Evolutionary conservation across 2,888 invertebrate genomes (phyloP), one percentile per base, ranked within the genome.

Genomic region (Leptinotarsa peninsularis): DNA sequence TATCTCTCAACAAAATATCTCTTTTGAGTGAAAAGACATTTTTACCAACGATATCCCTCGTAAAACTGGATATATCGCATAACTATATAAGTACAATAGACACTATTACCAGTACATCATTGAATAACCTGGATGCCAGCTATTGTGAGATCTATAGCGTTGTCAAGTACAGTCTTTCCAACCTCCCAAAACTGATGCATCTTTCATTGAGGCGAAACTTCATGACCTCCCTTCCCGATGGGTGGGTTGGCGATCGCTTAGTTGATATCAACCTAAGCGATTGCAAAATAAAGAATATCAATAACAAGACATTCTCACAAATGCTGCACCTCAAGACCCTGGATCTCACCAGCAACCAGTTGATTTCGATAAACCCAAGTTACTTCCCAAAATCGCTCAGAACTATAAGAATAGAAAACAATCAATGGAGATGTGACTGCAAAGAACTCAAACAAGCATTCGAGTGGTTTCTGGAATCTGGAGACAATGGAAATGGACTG

Each of bases 381-480:
- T 91, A 90, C 83, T 94, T 95, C 83, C 89, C 90, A 0, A 93
- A 93, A 85, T 88, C 89, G 14, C 18, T 79, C 13, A 91, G 90
- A 76, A 89, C 89, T 72, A 86, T 95, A n/a, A 90, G 91, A 83
- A 84, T 95, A 66, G 90, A 90, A 18, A 94, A 94, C 82, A 95
- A 95, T 86, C 93, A 93, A 80, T 95, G 95, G 95, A 90, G 92
- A 76, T 95, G 95, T 85, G 92, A 94, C 78, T 95, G 95, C 82
- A 81, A 82, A 0, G 89, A 91, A 27, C 91, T 95, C 85, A 89
- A 90, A 72, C 89, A 91, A 14, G 91, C 93, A 83, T 94, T 91
- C 81, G 90, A 91, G 76, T 94, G 89, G 84, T 83, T 94, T 17
- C 91, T 88, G 33, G 92, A 91, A 83, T 90, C 90, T 69, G 89